Evolutionary conservation across 2,113 vertebrate genomes (phyloP).

Genomic region (Ginglymostoma cirratum): DNA sequence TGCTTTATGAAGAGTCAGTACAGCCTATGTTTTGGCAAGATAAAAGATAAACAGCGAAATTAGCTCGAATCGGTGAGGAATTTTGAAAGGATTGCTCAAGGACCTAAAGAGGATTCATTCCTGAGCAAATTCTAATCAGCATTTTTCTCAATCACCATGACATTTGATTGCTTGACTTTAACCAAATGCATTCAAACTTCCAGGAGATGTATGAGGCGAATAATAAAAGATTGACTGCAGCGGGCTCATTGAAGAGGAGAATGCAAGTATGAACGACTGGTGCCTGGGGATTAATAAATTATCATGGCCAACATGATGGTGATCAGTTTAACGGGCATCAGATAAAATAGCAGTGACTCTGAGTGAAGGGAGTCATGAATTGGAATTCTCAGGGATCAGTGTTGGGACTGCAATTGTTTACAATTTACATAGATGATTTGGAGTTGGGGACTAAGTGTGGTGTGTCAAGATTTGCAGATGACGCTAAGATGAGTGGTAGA

Average conservation of each 20-base stretch:
- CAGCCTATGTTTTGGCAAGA: not conserved
- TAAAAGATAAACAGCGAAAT: not conserved
- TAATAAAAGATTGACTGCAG: not conserved
- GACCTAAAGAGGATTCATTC: not conserved
- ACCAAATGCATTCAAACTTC: not conserved
- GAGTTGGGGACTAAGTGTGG: no score
- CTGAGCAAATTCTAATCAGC: not conserved
- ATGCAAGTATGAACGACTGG: not conserved
- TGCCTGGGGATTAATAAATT: not conserved
- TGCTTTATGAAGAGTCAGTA: not conserved
- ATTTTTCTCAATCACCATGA: not conserved
- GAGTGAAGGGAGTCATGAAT: not conserved
- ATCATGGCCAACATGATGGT: not conserved
- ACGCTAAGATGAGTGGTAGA: no score
- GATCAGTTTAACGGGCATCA: not conserved
- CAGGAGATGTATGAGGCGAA: not conserved
- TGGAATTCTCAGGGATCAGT: no score
- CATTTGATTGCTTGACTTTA: not conserved
- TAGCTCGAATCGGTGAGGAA: not conserved
- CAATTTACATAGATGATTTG: no score
- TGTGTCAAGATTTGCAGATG: no score
- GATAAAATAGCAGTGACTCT: not conserved
- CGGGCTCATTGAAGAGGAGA: not conserved
- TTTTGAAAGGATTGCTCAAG: not conserved
- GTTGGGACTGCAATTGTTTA: no score